Evolutionary conservation across 2,888 invertebrate genomes (phyloP).

Genomic region (Cloeon dipterum): DNA sequence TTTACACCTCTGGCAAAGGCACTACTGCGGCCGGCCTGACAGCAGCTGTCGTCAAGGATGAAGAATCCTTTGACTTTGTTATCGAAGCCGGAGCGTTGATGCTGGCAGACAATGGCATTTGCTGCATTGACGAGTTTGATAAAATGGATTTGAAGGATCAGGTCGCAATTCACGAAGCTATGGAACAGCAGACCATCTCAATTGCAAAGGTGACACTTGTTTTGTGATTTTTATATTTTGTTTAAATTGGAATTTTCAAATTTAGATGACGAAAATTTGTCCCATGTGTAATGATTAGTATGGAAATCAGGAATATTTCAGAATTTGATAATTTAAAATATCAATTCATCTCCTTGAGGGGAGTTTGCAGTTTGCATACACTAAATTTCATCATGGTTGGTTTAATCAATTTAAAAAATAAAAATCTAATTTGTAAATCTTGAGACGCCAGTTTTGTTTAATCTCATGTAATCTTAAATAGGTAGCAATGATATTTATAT

Average conservation of each 20-base stretch:
- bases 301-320: too few species aligned
- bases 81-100: slow-evolving; percentile 97
- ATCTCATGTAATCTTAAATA: too few species aligned
- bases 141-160: slow-evolving; percentile 97
- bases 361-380: too few species aligned
- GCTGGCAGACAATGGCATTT: slow-evolving; percentile 96
- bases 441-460: too few species aligned
- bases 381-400: too few species aligned
- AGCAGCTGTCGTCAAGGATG: slow-evolving; percentile 93
- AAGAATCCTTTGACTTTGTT: slow-evolving; percentile 95
- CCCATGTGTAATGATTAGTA: too few species aligned
- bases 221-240: background rate
- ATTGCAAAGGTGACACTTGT: slow-evolving; percentile 54
- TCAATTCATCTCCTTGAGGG: too few species aligned
- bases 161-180: slow-evolving; percentile 98
- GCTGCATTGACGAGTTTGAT: slow-evolving; percentile 99
- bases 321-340: too few species aligned
- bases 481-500: too few species aligned
- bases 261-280: too few species aligned
- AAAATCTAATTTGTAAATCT: too few species aligned
- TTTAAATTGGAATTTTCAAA: background rate
- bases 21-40: slow-evolving; percentile 95
- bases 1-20: slow-evolving; percentile 97
- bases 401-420: too few species aligned
- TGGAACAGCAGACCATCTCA: slow-evolving; percentile 99